These are phyloP conservation scores for Dromius quadrimaculatus DNA, from an alignment of 2,888 invertebrate species.

Conservation along the genomic window DNA sequence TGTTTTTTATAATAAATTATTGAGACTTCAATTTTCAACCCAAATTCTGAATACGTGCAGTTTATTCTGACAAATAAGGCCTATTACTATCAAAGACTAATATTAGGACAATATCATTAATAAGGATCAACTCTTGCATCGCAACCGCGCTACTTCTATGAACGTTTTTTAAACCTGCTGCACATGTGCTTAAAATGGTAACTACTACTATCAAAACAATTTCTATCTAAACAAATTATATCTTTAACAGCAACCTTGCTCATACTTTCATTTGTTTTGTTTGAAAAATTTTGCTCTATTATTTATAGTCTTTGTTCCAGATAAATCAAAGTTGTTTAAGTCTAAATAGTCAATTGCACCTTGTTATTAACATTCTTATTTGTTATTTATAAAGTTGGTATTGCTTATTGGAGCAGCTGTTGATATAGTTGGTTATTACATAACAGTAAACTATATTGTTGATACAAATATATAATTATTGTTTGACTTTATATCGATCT, in stretches of 20 bases:
- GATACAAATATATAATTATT: too few species aligned
- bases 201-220: slow-evolving; percentile 9
- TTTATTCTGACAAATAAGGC: background rate
- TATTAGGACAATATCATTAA: slow-evolving; percentile 9
- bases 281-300: slow-evolving; percentile 1
- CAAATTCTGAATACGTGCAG: too few species aligned
- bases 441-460: too few species aligned
- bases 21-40: slow-evolving; percentile 3
- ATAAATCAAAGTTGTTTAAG: too few species aligned
- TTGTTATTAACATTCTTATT: too few species aligned
- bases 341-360: too few species aligned
- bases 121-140: background rate
- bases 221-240: slow-evolving; percentile 24
- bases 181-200: slow-evolving; percentile 2
- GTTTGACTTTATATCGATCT: too few species aligned
- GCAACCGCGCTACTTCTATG: background rate
- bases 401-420: too few species aligned
- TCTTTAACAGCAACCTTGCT: slow-evolving; percentile 12
- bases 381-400: too few species aligned
- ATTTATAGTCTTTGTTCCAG: slow-evolving; percentile 20
- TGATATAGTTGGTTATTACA: too few species aligned
- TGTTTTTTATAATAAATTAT: background rate
- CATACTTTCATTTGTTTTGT: slow-evolving; percentile 9
- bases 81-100: too few species aligned
- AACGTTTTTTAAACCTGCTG: too few species aligned